Evolutionary conservation across 2,888 invertebrate genomes (phyloP), one percentile per base, ranked within the genome.

Genomic region (Drosophila rubida): DNA sequence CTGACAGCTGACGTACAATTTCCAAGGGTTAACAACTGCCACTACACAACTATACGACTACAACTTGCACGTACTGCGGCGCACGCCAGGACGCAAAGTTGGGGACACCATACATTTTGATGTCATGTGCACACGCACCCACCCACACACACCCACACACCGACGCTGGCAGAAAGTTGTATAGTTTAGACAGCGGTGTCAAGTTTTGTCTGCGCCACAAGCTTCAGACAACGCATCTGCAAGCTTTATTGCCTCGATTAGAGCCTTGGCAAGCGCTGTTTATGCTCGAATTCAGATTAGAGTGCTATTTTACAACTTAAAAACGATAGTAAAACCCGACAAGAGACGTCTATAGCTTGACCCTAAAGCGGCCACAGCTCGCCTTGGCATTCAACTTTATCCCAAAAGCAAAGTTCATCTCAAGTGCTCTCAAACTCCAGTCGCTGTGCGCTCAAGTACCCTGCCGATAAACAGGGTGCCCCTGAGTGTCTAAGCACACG

Each of bases 1-100:
- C 63, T 37, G 53, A 53, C 76, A 62, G 19, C 44, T 64, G 66
- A 65, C 37, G 44, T 65, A 44, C 25, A 22, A 55, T 39, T 65
- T 32, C 23, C 13, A 25, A 14, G 60, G 60, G 27, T 60, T 54
- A 54, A 35, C 35, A 39, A 22, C 16, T 19, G 4, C 49, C 49
- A 3, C n/a, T 25, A 25, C 25, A 2, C 25, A 45, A 8, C 25
- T 44, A 14, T n/a, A 23, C 23, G 27, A 1, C 8, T 27, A 39
- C 22, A 41, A 14, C 13, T 30, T 11, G 4, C 14, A 48, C 23
- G 25, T 37, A 57, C 27, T 6, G 19, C 8, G 16, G 9, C 37
- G 37, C 27, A 27, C 37, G 37, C 23, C 22, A 39, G 11, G 16
- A 35, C 4, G 8, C 16, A 57, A 66, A 30, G 42, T 45, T 50